Base-by-base conservation (phyloP, 92 coral and sea anemone species). In the Phenganax marumi region DNA sequence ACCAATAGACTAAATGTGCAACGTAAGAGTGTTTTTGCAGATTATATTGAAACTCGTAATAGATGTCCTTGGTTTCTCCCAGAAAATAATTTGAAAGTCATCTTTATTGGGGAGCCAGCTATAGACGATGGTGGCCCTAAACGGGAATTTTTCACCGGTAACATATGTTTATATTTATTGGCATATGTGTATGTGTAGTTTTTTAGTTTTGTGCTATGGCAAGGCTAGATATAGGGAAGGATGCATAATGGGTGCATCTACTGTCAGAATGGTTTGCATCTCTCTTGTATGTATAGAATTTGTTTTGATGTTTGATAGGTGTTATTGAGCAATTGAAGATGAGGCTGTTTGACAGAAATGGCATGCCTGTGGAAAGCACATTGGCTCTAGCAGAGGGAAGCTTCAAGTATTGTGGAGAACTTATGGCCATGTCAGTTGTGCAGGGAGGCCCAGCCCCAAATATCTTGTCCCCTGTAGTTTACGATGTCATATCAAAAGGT, bases 401-500 rank as follows among this genome's bases (percentile, higher is more conserved):
- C 39, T 89, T 89, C 49, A 82, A 86, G 19, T 63, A 66, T 25
- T 73, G 84, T 70, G 91, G 89, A 33, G 85, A 66, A 86, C 76
- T 73, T 64, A 89, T 79, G 80, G 85, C 76, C 14, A 89, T 86
- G 91, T 89, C 89, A 8, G 19, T 89, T 22, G 70, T 89, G 69
- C 89, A 89, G 79, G 91, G 89, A 49, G 91, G 89, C 43, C 89
- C 91, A 50, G 91, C 91, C 39, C 91, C 91, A 46, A 89, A 89
- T 75, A 86, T 89, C 79, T 49, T 86, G 81, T 77, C 86, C 49
- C 80, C 86, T 52, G 83, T 84, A 11, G 51, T 82, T 52, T 76
- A 52, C 46, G 81, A 76, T 17, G 60, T 76, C 47, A 76, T 76
- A 43, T 23, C 81, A n/a, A 76, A 26, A 54, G 81, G 81, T 12